phyloP scores from a whole-genome alignment of 2,113 vertebrate genomes.

The Phoenicopterus ruber region DNA sequence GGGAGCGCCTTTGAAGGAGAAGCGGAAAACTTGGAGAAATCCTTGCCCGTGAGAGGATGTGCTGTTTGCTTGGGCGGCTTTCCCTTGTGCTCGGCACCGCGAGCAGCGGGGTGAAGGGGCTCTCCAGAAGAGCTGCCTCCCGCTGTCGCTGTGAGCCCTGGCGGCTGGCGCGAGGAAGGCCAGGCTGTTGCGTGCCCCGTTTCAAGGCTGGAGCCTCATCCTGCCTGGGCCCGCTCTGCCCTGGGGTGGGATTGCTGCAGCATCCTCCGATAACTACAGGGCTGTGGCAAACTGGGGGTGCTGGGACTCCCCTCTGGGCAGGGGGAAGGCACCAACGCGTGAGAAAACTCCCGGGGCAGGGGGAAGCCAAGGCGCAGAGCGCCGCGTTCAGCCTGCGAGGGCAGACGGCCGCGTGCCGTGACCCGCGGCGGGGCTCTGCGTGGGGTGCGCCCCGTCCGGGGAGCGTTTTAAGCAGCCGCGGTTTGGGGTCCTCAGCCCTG shows the following conservation, averaged over 20 bases:
- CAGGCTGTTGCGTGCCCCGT: rapidly evolving
- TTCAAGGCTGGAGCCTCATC: background rate
- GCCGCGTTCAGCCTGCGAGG: rapidly evolving
- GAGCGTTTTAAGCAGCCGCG: rapidly evolving
- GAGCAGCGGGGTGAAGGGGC: background rate
- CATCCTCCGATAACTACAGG: rapidly evolving
- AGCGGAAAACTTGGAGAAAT: background rate
- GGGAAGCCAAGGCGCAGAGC: rapidly evolving
- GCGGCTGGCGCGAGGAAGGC: rapidly evolving
- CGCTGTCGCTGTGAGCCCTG: rapidly evolving
- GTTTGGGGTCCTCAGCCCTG: background rate
- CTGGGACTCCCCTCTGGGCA: background rate
- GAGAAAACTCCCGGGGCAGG: background rate
- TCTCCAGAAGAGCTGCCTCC: background rate
- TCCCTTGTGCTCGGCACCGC: rapidly evolving
- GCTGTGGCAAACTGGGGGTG: background rate
- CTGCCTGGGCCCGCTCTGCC: rapidly evolving
- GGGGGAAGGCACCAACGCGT: rapidly evolving
- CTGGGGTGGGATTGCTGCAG: background rate
- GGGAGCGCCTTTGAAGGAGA: background rate
- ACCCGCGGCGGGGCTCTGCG: rapidly evolving
- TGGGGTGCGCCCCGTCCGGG: rapidly evolving
- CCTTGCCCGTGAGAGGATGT: background rate
- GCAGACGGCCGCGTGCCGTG: rapidly evolving
- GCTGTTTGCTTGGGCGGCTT: background rate